A percentile compares a stretch with the other conserved stretches of the same genome.
These are phyloP conservation scores for Folsomia manolachei DNA, from an alignment of 2,888 invertebrate species.

Conservation along the genomic window DNA sequence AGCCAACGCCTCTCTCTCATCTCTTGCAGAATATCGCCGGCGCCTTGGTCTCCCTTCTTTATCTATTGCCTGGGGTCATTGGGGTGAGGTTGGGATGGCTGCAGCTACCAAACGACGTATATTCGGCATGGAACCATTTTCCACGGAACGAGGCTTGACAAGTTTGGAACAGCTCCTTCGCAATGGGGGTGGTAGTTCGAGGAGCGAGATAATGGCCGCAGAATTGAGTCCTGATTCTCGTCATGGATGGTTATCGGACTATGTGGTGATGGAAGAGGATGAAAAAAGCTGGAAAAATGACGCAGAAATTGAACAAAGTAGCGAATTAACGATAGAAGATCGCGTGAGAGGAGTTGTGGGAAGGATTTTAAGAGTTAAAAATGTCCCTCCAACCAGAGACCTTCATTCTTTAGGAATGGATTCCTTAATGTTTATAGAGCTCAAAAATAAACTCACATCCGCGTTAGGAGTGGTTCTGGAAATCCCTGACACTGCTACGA, in stretches of 20 bases:
- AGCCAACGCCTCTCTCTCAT: conserved; percentile 17
- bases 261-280: neutral
- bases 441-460: neutral
- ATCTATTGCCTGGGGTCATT: conserved; percentile 27
- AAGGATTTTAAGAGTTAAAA: neutral
- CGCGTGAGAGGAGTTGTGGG: neutral
- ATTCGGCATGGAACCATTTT: neutral
- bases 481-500: neutral
- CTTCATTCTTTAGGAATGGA: neutral
- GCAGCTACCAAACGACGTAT: neutral
- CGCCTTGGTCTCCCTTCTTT: conserved; percentile 21
- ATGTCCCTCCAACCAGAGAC: neutral
- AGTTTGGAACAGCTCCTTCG: neutral
- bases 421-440: neutral
- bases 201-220: neutral
- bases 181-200: neutral
- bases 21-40: conserved; percentile 15
- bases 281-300: neutral
- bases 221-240: neutral
- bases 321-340: neutral
- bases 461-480: neutral
- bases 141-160: neutral
- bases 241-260: neutral
- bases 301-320: neutral
- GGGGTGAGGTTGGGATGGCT: conserved; percentile 31